A percentile compares a stretch with the other conserved stretches of the same genome.
These are phyloP conservation scores for Machimus rusticus DNA, from an alignment of 2,888 invertebrate genomes.

Conservation along the genomic window DNA sequence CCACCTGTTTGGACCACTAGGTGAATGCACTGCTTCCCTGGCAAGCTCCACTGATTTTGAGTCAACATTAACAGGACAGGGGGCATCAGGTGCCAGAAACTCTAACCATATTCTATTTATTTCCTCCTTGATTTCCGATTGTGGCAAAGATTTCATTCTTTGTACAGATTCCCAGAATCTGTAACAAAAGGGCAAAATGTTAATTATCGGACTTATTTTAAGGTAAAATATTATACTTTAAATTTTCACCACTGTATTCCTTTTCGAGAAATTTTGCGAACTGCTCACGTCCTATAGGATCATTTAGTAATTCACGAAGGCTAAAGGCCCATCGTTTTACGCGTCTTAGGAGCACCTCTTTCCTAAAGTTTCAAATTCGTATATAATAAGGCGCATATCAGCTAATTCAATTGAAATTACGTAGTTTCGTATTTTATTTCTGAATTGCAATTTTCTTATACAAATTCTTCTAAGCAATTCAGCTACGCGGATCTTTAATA, in stretches of 20 bases:
- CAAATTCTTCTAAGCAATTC: neutral
- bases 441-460: neutral
- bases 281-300: slow-evolving; percentile 95
- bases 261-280: slow-evolving; percentile 95
- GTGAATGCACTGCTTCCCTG: slow-evolving; percentile 73
- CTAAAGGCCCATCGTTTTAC: slow-evolving; percentile 98
- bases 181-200: slow-evolving; percentile 39
- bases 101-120: slow-evolving; percentile 92
- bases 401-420: neutral
- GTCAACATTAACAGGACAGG: slow-evolving; percentile 97
- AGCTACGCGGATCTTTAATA: neutral
- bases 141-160: slow-evolving; percentile 87
- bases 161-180: slow-evolving; percentile 97
- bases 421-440: too few species aligned
- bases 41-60: slow-evolving; percentile 87
- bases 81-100: slow-evolving; percentile 91
- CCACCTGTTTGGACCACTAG: slow-evolving; percentile 84
- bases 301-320: slow-evolving; percentile 90
- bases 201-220: neutral
- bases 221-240: slow-evolving; percentile 74
- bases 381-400: neutral
- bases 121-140: slow-evolving; percentile 81
- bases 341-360: slow-evolving; percentile 90
- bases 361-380: slow-evolving; percentile 65
- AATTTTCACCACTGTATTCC: slow-evolving; percentile 98